phyloP scores from a whole-genome alignment of 2,797 vertebrate species.

The Valencia hispanica region DNA sequence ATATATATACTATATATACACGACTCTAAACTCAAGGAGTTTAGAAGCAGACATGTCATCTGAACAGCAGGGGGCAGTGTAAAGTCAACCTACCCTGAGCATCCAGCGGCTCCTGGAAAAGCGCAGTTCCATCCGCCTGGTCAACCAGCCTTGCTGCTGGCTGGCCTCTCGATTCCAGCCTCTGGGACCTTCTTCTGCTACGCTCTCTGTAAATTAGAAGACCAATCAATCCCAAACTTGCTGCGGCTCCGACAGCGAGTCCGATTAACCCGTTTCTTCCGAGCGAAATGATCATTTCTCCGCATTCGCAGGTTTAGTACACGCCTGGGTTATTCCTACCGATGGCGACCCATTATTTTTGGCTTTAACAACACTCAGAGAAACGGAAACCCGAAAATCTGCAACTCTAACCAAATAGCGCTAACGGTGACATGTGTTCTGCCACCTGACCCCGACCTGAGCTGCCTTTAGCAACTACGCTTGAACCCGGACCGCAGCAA shows the following conservation, averaged over 20 bases:
- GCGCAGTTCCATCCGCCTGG: constrained; percentile 24
- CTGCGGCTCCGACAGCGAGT: constrained; percentile 74
- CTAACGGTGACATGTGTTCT: not conserved
- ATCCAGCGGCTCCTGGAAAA: constrained; percentile 32
- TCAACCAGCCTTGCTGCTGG: not conserved
- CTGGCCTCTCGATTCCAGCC: constrained; percentile 5
- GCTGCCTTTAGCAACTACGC: too few relatives aligned
- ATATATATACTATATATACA: too few relatives aligned
- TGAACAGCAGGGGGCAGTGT: constrained; percentile 1
- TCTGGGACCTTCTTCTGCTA: constrained; percentile 50
- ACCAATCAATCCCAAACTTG: constrained; percentile 73
- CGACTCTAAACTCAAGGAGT: not conserved
- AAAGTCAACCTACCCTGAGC: constrained; percentile 21
- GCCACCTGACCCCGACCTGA: not conserved
- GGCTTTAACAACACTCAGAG: not conserved
- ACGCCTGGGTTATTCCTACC: not conserved
- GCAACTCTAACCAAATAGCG: not conserved
- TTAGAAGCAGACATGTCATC: not conserved
- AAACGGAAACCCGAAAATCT: not conserved
- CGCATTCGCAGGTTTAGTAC: not conserved
- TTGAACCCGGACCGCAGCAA: not conserved
- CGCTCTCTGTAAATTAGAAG: constrained; percentile 73
- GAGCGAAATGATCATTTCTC: constrained; percentile 67
- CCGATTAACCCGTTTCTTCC: constrained; percentile 72
- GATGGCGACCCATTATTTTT: not conserved